These are phyloP conservation scores for Anabas testudineus DNA, from an alignment of 2,797 vertebrate species.

Conservation along the genomic window DNA sequence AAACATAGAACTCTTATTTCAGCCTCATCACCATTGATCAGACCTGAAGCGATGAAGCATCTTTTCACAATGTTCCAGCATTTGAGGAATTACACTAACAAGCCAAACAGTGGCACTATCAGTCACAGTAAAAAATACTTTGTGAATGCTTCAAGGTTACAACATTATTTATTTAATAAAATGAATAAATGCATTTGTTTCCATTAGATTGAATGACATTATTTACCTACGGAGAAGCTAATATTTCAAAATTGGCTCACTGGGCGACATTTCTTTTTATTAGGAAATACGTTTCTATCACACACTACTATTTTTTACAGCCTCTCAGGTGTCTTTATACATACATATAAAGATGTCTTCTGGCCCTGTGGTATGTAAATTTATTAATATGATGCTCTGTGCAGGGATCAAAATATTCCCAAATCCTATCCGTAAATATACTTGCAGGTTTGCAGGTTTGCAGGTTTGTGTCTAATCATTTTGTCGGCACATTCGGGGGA, in stretches of 20 bases:
- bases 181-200: background rate
- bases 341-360: conserved; percentile 17
- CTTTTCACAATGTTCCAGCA: background rate
- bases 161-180: conserved; percentile 13
- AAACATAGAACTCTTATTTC: background rate
- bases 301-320: background rate
- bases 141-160: conserved; percentile 11
- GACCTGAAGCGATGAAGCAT: background rate
- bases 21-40: conserved; percentile 10
- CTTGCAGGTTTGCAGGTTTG: background rate
- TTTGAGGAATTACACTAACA: background rate
- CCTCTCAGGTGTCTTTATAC: conserved; percentile 11
- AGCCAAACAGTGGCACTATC: background rate
- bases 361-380: background rate
- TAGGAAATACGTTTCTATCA: background rate
- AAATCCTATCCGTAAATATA: conserved; percentile 20
- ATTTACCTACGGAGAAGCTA: conserved; percentile 1
- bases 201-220: conserved; percentile 7
- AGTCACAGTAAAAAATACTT: background rate
- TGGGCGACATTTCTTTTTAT: conserved; percentile 4
- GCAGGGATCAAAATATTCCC: conserved; percentile 22
- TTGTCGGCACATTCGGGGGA: conserved; percentile 7
- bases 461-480: conserved; percentile 15
- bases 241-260: conserved; percentile 13
- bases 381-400: conserved; percentile 19